Evolutionary conservation across 2,113 vertebrate genomes (phyloP).

Genomic region (Globicephala melas): DNA sequence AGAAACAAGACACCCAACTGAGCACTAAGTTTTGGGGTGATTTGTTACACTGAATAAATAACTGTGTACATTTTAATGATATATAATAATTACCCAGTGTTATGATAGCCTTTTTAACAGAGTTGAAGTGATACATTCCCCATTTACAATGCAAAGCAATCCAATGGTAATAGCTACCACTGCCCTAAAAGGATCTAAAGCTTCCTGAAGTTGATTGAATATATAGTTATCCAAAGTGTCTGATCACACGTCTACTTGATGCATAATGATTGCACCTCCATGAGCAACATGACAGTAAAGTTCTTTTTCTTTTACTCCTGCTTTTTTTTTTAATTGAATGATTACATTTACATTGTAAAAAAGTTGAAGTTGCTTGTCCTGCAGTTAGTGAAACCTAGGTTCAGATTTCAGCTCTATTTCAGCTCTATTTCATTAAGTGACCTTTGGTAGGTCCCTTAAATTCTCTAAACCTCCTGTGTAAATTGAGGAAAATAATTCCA

Average conservation of each 20-base stretch:
- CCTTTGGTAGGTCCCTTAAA: background rate
- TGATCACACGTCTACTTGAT: conserved; percentile 43
- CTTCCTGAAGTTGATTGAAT: conserved; percentile 56
- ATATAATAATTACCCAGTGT: background rate
- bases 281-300: background rate
- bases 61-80: conserved; percentile 44
- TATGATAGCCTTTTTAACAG: conserved; percentile 56
- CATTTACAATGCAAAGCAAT: conserved; percentile 57
- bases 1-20: background rate
- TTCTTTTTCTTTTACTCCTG: background rate
- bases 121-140: conserved; percentile 46
- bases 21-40: background rate
- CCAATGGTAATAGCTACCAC: conserved; percentile 42
- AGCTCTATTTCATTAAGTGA: background rate
- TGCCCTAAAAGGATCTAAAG: conserved; percentile 49
- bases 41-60: conserved; percentile 40
- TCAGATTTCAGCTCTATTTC: background rate
- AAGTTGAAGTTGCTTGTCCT: background rate
- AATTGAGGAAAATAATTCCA: background rate
- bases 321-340: background rate
- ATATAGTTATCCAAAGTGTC: conserved; percentile 25
- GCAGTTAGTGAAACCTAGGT: background rate
- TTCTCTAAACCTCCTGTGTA: background rate
- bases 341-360: conserved; percentile 9
- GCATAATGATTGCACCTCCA: conserved; percentile 20